Evolutionary conservation across 1,140 invertebrate species (phyloP).

Genomic region (Caligus rogercresseyi): DNA sequence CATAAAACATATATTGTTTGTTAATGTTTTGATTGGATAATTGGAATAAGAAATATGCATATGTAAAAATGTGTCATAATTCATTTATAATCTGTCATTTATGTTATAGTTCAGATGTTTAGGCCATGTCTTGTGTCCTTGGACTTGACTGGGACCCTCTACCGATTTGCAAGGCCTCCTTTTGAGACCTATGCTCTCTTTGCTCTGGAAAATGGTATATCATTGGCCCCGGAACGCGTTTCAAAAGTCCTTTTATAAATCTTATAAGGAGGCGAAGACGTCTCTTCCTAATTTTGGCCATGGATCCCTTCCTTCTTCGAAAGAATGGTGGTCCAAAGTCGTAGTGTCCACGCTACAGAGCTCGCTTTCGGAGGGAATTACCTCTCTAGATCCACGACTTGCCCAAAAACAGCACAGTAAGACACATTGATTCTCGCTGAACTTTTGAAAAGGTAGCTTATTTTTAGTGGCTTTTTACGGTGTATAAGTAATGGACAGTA

Average conservation of each 20-base stretch:
- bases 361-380: neutral
- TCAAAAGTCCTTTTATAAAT: neutral
- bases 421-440: no score
- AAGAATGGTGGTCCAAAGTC: neutral
- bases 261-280: neutral
- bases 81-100: neutral
- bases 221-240: neutral
- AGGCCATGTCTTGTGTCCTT: neutral
- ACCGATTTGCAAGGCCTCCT: neutral
- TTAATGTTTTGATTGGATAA: neutral
- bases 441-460: no score
- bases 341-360: neutral
- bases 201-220: neutral
- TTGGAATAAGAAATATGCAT: neutral
- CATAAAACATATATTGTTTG: neutral
- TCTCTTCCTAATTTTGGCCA: neutral
- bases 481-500: no score
- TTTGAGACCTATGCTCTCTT: neutral
- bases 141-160: conserved; percentile 6
- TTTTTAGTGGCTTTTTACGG: no score
- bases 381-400: neutral
- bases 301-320: neutral
- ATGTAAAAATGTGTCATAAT: neutral
- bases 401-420: neutral
- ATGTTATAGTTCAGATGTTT: neutral